Percentiles rank a stretch among this genome's conserved stretches.
phyloP scores from a whole-genome alignment of 1,140 invertebrate species.

The Atta cephalotes region DNA sequence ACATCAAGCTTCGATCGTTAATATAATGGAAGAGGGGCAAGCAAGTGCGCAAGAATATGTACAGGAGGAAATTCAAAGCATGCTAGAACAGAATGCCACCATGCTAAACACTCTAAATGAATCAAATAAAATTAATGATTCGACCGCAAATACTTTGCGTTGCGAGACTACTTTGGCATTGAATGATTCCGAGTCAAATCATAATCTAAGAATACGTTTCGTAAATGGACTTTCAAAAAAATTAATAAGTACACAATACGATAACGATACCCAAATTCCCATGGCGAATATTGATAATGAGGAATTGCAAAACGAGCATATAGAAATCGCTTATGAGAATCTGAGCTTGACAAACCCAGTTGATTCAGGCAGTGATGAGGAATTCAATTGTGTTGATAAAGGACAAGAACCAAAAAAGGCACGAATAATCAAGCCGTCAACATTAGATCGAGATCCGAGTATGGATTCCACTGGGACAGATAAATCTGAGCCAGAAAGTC shows the following conservation, averaged over 20 bases:
- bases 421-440: conserved; percentile 81
- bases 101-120: conserved; percentile 87
- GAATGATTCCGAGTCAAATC: conserved; percentile 88
- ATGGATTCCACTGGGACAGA: conserved; percentile 79
- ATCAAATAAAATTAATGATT: conserved; percentile 75
- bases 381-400: conserved; percentile 79
- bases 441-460: conserved; percentile 78
- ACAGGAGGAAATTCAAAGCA: conserved; percentile 84
- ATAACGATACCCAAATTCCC: background rate
- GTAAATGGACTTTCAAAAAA: conserved; percentile 80
- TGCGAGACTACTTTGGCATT: conserved; percentile 90
- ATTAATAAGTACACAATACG: conserved; percentile 59
- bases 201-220: conserved; percentile 81
- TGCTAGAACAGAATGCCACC: conserved; percentile 87
- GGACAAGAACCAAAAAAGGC: conserved; percentile 87
- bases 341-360: background rate
- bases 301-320: conserved; percentile 7
- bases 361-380: conserved; percentile 78
- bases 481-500: conserved; percentile 81
- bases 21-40: background rate
- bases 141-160: conserved; percentile 86
- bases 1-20: background rate
- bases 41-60: conserved; percentile 3
- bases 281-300: background rate
- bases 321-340: conserved; percentile 33